Base-by-base conservation (phyloP, 2,797 vertebrate genomes). In the Liparis tanakae region DNA sequence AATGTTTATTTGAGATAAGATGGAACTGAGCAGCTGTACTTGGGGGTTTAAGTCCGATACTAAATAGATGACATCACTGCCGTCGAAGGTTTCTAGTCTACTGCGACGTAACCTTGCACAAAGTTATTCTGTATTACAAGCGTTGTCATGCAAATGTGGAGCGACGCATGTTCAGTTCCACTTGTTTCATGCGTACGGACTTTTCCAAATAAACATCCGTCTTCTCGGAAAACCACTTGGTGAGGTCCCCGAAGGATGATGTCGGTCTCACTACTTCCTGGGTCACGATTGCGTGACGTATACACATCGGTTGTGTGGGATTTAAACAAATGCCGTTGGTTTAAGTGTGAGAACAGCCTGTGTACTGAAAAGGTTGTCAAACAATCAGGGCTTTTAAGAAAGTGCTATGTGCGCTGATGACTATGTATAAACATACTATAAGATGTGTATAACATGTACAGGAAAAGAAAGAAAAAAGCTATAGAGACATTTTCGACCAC, bases 81-180 rank as follows among this genome's bases (percentile, higher is more conserved):
- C 68, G 59, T 65, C 44, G 70, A 54, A 65, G 56, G 33, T 70
- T 37, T 65, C 76, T 71, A 68, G 74, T 50, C 78, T 68, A 64
- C 70, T 60, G 20, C 50, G 13, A 12, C 10, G 8, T 53, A 53
- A 22, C 50, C 3, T 53, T 22, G 50, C 12, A 22, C 20, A 53
- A 13, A 50, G 48, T 20, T 51, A 10, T 51, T 48, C n/a, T 4
- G 14, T 10, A 20, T 51, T 20, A 51, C 3, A 50, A 10, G n/a
- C 1, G 1, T 50, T 50, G 18, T 20, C 10, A 18, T 20, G 20
- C n/a, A n/a, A 10, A 50, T 50, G n/a, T 50, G 8, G 48, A 50
- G 18, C 48, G 18, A 18, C 15, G 15, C 44, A 5, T 18, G 44
- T 18, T 46, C 1, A 18, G 7, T 46, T 46, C 15, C 15, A 18